These are phyloP conservation scores for Montipora sp. DNA, from an alignment of 64 coral and sea anemone species.

Conservation along the genomic window DNA sequence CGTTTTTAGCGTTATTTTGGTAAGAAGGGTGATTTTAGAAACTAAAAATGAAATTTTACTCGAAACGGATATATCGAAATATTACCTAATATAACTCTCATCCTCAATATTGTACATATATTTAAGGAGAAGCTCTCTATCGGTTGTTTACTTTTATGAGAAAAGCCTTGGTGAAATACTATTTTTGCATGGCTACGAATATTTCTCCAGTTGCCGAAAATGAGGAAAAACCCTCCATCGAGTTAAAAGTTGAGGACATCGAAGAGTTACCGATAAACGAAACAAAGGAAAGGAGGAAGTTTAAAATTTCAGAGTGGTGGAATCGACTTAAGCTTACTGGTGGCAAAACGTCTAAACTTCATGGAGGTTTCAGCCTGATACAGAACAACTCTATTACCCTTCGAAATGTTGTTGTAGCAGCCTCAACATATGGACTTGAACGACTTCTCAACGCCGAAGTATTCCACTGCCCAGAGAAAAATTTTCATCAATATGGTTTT, in stretches of 20 bases:
- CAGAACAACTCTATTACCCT: conserved; percentile 52
- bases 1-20: background rate
- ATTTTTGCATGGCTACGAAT: background rate
- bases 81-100: background rate
- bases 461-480: conserved; percentile 41
- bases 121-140: background rate
- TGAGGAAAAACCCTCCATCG: background rate
- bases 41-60: background rate
- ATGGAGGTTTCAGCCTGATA: conserved; percentile 9
- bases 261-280: background rate
- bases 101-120: background rate
- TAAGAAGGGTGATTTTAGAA: background rate
- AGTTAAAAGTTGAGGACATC: background rate
- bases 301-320: background rate
- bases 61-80: background rate
- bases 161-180: background rate
- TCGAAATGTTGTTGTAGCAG: conserved; percentile 15
- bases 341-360: background rate
- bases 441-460: conserved; percentile 36
- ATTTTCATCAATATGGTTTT: conserved; percentile 27
- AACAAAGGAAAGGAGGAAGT: background rate
- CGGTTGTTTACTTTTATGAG: background rate
- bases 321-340: background rate
- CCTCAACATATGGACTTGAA: conserved; percentile 44
- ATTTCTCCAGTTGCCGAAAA: background rate